Evolutionary conservation across 2,113 vertebrate genomes (phyloP), one percentile per base, ranked within the genome.

Genomic region (Eptesicus fuscus): DNA sequence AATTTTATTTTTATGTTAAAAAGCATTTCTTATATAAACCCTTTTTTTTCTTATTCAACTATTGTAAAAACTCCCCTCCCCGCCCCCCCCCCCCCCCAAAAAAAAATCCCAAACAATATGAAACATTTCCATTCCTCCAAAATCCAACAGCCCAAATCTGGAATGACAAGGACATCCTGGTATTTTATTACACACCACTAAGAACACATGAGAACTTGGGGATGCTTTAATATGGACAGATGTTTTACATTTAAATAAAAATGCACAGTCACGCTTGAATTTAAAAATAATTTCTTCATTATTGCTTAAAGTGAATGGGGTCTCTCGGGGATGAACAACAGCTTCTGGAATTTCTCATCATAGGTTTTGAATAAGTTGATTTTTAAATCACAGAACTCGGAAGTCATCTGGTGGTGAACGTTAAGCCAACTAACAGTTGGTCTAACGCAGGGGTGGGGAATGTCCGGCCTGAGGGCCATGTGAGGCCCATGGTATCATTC

Each of bases 221-320:
- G 73, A 70, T 59, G 90, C 79, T 84, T 82, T 95, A 70, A 82
- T 63, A 76, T 2, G 17, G 42, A 49, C 77, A 95, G 56, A 73
- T 92, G 90, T 93, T 96, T 96, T 79, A 67, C 44, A 79, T 95
- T 88, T 78, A 88, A 82, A 79, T 84, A 86, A 88, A 92, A 92
- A 82, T 88, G 42, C 35, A 84, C 5, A 22, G 16, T 96, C 83
- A 95, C 35, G 40, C 37, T 91, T 90, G 77, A 85, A 63, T 86
- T 89, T 28, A 74, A 77, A 71, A 90, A 40, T 78, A 35, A 88
- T 88, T 89, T 82, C 51, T 86, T 92, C 49, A 67, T 65, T 49
- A 44, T 37, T 82, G 79, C 35, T 90, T 91, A 28, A 59, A 89
- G 56, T 9, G 61, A 77, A 61, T 17, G 14, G 70, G 12, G 42